These are phyloP conservation scores for Lates japonicus DNA, from an alignment of 2,797 vertebrate species.

Conservation along the genomic window DNA sequence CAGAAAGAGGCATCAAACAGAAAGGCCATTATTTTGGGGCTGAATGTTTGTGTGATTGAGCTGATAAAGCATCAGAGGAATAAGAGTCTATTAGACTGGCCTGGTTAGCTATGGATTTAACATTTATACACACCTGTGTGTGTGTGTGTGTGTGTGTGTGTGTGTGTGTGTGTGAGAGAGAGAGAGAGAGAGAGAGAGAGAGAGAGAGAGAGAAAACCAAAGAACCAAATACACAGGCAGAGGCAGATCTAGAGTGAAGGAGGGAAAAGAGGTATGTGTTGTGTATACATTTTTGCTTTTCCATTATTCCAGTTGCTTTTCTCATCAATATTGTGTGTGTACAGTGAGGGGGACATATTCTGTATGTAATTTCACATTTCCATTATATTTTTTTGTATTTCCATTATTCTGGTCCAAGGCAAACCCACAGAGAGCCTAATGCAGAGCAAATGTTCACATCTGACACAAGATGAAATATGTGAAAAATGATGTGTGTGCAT, in stretches of 20 bases:
- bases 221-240: conserved; percentile 52
- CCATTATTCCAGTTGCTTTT: conserved; percentile 80
- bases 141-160: conserved; percentile 44
- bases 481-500: conserved; percentile 49
- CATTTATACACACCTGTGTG: conserved; percentile 72
- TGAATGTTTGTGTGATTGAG: conserved; percentile 83
- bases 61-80: conserved; percentile 82
- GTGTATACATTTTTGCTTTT: conserved; percentile 74
- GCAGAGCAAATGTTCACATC: conserved; percentile 80
- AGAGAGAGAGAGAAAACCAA: conserved; percentile 36
- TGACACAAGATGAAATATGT: conserved; percentile 78
- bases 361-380: conserved; percentile 80
- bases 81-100: conserved; percentile 81
- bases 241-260: conserved; percentile 43
- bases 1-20: conserved; percentile 69
- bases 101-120: conserved; percentile 82
- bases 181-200: conserved; percentile 37
- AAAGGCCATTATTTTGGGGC: conserved; percentile 82
- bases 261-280: conserved; percentile 58
- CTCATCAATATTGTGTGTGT: conserved; percentile 67
- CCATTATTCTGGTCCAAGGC: conserved; percentile 80
- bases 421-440: conserved; percentile 78
- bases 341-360: conserved; percentile 45
- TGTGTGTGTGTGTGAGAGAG: conserved; percentile 34
- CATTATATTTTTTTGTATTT: conserved; percentile 82